Conservation (phyloP, 2,113 vertebrate species). For the Phalacrocorax carbo region DNA sequence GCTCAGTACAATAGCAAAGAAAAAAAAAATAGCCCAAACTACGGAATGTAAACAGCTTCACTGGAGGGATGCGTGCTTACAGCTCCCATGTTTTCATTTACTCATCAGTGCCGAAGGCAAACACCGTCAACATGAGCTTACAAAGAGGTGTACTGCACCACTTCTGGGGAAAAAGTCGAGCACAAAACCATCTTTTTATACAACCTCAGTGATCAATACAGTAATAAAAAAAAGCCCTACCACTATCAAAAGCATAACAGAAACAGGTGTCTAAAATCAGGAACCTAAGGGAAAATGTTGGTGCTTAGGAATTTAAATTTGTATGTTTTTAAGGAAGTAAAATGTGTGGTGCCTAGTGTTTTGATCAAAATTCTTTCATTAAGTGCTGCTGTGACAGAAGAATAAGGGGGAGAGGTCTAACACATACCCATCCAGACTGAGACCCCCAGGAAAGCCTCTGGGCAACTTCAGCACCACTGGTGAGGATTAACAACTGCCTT, state of each 20-base stretch:
- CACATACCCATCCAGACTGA: neutral
- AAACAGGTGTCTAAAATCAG: neutral
- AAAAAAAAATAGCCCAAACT: constrained; percentile 58
- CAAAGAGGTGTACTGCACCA: neutral
- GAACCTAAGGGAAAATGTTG: neutral
- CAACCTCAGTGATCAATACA: neutral
- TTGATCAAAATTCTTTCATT: neutral
- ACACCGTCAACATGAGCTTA: neutral
- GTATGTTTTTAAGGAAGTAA: neutral
- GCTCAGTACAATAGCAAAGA: constrained; percentile 66
- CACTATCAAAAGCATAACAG: neutral
- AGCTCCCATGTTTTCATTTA: neutral
- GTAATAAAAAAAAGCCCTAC: neutral
- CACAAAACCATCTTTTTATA: neutral
- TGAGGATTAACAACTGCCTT: neutral
- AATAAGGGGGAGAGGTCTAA: neutral
- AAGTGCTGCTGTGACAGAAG: neutral
- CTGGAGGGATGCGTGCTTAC: neutral
- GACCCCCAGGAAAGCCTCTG: neutral
- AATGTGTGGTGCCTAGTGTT: neutral
- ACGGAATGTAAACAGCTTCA: constrained; percentile 56
- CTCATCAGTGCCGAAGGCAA: neutral
- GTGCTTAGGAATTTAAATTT: neutral
- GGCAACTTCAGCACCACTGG: accelerated
- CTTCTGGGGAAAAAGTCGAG: neutral